These are phyloP conservation scores for Dynastes grantii DNA, from an alignment of 2,888 invertebrate species.

Conservation along the genomic window DNA sequence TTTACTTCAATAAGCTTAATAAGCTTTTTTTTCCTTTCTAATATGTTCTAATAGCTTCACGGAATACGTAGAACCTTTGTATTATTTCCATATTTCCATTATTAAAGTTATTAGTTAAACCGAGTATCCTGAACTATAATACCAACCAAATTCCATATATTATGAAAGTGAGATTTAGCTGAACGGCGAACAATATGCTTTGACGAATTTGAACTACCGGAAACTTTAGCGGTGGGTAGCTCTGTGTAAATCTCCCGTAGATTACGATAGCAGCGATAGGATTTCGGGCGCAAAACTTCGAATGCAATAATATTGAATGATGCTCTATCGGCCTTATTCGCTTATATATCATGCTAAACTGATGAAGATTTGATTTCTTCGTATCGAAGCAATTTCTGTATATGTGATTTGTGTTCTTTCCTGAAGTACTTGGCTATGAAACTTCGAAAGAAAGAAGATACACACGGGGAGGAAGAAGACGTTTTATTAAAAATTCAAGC, in stretches of 20 bases:
- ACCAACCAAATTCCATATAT: background rate
- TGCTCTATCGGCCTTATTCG: constrained; percentile 6
- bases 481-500: constrained; percentile 17
- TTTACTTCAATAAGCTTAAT: no score
- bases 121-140: background rate
- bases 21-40: no score
- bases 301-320: constrained; percentile 39
- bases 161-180: constrained; percentile 17
- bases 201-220: constrained; percentile 32
- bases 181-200: constrained; percentile 14
- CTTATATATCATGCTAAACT: constrained; percentile 5
- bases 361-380: constrained; percentile 11
- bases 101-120: background rate
- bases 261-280: constrained; percentile 32
- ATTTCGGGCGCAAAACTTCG: constrained; percentile 19
- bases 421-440: background rate
- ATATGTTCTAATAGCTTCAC: no score
- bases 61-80: no score
- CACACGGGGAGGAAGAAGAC: background rate
- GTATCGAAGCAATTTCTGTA: background rate
- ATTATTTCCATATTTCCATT: background rate
- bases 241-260: constrained; percentile 38
- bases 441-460: background rate
- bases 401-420: background rate
- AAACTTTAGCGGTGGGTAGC: constrained; percentile 11